Conservation (phyloP, 1,140 invertebrate genomes). For the Hesperophylax magnus region DNA sequence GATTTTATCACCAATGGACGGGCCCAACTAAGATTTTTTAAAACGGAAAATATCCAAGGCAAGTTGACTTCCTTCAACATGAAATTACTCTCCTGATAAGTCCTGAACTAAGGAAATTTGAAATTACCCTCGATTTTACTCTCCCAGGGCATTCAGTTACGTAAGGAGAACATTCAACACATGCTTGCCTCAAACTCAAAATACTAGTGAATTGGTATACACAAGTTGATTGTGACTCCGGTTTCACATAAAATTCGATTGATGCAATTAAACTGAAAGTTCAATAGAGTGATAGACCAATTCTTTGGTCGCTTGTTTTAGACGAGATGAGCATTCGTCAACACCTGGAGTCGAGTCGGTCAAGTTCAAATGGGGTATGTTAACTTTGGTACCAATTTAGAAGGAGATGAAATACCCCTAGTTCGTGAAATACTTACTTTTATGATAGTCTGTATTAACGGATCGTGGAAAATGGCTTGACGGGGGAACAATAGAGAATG, state of each 20-base stretch:
- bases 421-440: too few relatives aligned
- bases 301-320: too few relatives aligned
- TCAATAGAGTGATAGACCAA: too few relatives aligned
- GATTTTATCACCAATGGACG: conserved; percentile 2
- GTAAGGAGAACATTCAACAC: background rate
- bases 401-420: too few relatives aligned
- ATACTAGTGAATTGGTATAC: background rate
- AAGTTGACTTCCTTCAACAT: background rate
- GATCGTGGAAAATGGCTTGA: too few relatives aligned
- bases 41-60: background rate
- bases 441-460: too few relatives aligned
- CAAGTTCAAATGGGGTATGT: too few relatives aligned
- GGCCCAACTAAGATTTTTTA: background rate
- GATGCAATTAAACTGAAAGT: background rate
- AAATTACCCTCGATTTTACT: background rate
- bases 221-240: background rate
- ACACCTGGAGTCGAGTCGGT: too few relatives aligned
- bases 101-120: background rate
- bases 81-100: too few relatives aligned
- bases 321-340: too few relatives aligned
- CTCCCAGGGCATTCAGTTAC: background rate
- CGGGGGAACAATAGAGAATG: too few relatives aligned
- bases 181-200: background rate
- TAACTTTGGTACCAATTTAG: too few relatives aligned
- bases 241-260: background rate